phyloP scores from a whole-genome alignment of 2,888 invertebrate genomes.

The Drosophila ezoana region DNA sequence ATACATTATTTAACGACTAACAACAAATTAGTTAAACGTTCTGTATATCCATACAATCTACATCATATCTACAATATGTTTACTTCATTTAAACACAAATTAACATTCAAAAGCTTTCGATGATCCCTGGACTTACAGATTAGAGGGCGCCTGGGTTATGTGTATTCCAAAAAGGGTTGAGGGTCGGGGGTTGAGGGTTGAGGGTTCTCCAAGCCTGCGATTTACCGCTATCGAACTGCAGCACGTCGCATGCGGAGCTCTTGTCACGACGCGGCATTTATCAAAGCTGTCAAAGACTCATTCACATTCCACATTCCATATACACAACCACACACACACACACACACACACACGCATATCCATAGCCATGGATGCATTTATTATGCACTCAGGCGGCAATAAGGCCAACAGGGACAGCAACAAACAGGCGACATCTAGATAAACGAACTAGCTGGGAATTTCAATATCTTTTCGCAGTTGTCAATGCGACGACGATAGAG shows the following conservation, averaged over 20 bases:
- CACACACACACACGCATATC: slow-evolving; percentile 10
- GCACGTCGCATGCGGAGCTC: slow-evolving; percentile 14
- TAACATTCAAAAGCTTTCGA: no score
- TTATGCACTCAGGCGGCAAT: slow-evolving; percentile 29
- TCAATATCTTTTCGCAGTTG: slow-evolving; percentile 40
- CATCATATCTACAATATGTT: no score
- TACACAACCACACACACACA: background rate
- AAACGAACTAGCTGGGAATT: slow-evolving; percentile 48
- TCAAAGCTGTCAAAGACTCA: slow-evolving; percentile 45
- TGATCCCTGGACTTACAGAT: background rate
- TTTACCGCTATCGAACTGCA: slow-evolving; percentile 48
- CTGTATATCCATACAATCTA: no score
- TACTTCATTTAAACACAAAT: no score
- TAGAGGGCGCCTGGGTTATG: slow-evolving; percentile 1
- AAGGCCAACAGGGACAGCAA: slow-evolving; percentile 5
- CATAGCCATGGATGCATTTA: slow-evolving; percentile 22
- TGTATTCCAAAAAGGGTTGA: no score
- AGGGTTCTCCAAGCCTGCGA: slow-evolving; percentile 14
- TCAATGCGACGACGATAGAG: slow-evolving; percentile 6
- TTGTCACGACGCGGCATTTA: slow-evolving; percentile 50
- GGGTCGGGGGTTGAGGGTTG: slow-evolving; percentile 1
- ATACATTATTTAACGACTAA: no score
- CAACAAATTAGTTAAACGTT: no score
- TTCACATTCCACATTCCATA: slow-evolving; percentile 15
- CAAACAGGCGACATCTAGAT: slow-evolving; percentile 35